A percentile compares a stretch with the other conserved stretches of the same genome.
These are phyloP conservation scores for Perizoma affinitatum DNA, from an alignment of 2,888 invertebrate genomes.

Conservation along the genomic window DNA sequence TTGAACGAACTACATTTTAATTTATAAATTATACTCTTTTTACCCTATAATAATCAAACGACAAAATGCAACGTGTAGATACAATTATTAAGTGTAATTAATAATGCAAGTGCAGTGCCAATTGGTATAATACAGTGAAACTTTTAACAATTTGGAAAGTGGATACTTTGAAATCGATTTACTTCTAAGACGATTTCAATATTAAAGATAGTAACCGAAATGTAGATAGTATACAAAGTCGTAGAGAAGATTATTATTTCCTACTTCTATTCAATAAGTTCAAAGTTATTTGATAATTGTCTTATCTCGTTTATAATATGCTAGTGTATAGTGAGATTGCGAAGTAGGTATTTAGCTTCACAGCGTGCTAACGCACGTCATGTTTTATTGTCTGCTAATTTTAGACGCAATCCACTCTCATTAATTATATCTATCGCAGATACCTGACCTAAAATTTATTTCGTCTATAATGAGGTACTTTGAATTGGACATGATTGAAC, in stretches of 20 bases:
- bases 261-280: constrained; percentile 19
- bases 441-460: background rate
- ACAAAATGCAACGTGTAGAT: constrained; percentile 74
- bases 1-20: constrained; percentile 71
- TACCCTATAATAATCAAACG: constrained; percentile 62
- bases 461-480: background rate
- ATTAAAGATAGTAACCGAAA: constrained; percentile 36
- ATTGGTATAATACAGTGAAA: constrained; percentile 63
- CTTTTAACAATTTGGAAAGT: constrained; percentile 56
- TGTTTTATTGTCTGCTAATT: background rate
- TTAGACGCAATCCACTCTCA: constrained; percentile 10
- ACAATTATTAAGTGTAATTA: constrained; percentile 62
- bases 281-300: background rate
- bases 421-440: background rate
- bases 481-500: background rate
- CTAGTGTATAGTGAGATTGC: background rate
- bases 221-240: constrained; percentile 36
- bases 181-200: constrained; percentile 9
- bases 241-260: constrained; percentile 13
- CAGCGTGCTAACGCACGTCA: background rate
- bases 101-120: constrained; percentile 76
- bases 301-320: constrained; percentile 5
- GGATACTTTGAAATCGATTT: constrained; percentile 27
- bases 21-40: constrained; percentile 52
- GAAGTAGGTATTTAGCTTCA: background rate